Conservation (phyloP, 2,888 invertebrate genomes). For the Sinodicranocentrus sp. region DNA sequence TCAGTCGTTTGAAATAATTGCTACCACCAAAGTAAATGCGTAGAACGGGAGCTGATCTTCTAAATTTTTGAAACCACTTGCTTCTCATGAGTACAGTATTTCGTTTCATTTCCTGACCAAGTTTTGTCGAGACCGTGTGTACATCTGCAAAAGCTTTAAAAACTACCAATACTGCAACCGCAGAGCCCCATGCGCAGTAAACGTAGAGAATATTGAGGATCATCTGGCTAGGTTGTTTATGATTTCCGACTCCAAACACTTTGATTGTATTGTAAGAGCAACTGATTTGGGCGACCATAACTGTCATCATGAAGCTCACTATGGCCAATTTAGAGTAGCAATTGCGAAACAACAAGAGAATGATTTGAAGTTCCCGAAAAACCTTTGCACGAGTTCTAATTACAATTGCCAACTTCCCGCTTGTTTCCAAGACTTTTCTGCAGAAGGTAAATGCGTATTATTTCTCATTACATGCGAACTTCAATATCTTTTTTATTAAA, state of each 20-base stretch:
- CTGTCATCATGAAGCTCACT: too few species aligned
- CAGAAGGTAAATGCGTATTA: too few species aligned
- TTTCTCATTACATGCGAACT: not conserved
- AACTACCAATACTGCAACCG: not conserved
- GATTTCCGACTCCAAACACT: too few species aligned
- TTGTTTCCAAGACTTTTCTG: not conserved
- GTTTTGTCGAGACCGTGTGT: not conserved
- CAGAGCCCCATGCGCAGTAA: not conserved
- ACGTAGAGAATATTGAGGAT: not conserved
- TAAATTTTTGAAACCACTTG: not conserved
- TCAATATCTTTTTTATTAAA: not conserved
- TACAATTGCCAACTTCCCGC: too few species aligned
- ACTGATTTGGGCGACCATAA: too few species aligned
- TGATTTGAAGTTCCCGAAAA: too few species aligned
- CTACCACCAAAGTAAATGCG: slow-evolving; percentile 6
- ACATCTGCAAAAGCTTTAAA: not conserved
- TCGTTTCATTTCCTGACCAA: not conserved
- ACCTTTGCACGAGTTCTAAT: too few species aligned
- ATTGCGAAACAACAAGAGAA: too few species aligned
- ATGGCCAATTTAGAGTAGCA: too few species aligned
- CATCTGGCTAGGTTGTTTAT: too few species aligned
- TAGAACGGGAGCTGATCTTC: not conserved
- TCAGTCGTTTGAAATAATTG: not conserved
- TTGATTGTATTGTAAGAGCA: too few species aligned
- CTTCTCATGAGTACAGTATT: not conserved